A percentile compares a stretch with the other conserved stretches of the same genome.
phyloP scores from a whole-genome alignment of 2,797 vertebrate genomes.

The Sarcophilus harrisii region DNA sequence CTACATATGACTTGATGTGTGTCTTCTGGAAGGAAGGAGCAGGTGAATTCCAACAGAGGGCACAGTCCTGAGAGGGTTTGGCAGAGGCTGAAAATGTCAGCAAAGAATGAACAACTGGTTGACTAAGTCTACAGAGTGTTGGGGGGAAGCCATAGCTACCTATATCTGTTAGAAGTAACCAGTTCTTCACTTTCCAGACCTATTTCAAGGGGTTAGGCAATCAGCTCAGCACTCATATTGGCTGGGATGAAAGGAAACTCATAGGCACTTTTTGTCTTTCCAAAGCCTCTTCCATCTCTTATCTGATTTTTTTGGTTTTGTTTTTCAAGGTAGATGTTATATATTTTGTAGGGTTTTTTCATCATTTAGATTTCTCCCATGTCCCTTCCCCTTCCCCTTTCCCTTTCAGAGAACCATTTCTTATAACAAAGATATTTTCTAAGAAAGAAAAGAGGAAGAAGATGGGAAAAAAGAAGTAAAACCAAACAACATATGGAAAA shows the following conservation, averaged over 20 bases:
- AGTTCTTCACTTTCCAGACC: accelerated
- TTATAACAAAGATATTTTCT: not conserved
- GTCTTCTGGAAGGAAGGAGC: conserved; percentile 79
- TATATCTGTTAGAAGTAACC: not conserved
- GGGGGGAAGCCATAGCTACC: no score
- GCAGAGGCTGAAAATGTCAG: not conserved
- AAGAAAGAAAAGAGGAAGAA: not conserved
- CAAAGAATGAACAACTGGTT: not conserved
- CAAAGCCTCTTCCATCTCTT: not conserved
- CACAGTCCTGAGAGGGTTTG: not conserved
- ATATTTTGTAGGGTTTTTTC: not conserved
- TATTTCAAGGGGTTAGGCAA: no score
- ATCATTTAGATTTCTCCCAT: not conserved
- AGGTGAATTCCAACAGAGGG: not conserved
- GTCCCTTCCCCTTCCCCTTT: not conserved
- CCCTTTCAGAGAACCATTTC: not conserved
- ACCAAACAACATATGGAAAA: not conserved
- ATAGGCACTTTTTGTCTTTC: not conserved
- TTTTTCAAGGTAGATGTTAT: not conserved
- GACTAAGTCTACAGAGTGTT: not conserved
- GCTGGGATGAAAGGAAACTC: not conserved
- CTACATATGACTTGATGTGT: conserved; percentile 60
- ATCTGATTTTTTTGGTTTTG: not conserved
- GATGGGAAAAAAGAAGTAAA: not conserved
- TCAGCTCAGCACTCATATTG: not conserved